Evolutionary conservation across 2,888 invertebrate genomes (phyloP).

Genomic region (Cyrtodaria siliqua): DNA sequence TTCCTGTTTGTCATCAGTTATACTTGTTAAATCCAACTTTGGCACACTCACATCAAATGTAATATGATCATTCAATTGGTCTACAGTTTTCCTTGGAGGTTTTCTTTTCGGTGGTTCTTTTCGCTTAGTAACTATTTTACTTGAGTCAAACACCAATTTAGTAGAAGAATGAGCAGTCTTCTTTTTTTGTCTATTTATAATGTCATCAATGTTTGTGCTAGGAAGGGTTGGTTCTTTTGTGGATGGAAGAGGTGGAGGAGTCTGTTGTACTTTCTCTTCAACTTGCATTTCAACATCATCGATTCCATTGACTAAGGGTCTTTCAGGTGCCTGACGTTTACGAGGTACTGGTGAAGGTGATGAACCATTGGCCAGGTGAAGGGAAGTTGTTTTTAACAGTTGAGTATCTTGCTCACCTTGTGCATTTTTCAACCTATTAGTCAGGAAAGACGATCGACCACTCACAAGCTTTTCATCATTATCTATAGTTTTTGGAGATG

Average conservation of each 20-base stretch:
- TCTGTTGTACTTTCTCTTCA: constrained; percentile 22
- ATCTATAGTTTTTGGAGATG: constrained; percentile 16
- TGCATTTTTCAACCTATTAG: constrained; percentile 64
- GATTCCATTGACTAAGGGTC: constrained; percentile 29
- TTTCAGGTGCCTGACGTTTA: constrained; percentile 57
- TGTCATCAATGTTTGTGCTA: constrained; percentile 75
- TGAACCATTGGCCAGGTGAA: constrained; percentile 59
- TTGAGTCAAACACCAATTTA: constrained; percentile 69
- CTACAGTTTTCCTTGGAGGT: constrained; percentile 56
- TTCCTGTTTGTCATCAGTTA: constrained; percentile 59
- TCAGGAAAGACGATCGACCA: constrained; percentile 74
- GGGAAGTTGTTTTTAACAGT: constrained; percentile 38
- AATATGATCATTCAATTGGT: constrained; percentile 45
- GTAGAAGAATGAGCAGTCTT: constrained; percentile 34
- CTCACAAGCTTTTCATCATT: constrained; percentile 57
- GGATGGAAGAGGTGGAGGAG: constrained; percentile 49
- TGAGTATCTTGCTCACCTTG: constrained; percentile 49
- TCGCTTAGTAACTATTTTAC: constrained; percentile 60
- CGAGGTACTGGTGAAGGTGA: constrained; percentile 61
- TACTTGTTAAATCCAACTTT: constrained; percentile 72
- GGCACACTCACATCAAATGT: constrained; percentile 41
- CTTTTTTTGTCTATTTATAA: constrained; percentile 60
- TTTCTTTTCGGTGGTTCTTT: constrained; percentile 64
- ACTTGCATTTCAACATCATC: constrained; percentile 13
- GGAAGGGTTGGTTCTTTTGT: constrained; percentile 57